phyloP scores from a whole-genome alignment of 2,113 vertebrate genomes.

The Nannospalax galili region DNA sequence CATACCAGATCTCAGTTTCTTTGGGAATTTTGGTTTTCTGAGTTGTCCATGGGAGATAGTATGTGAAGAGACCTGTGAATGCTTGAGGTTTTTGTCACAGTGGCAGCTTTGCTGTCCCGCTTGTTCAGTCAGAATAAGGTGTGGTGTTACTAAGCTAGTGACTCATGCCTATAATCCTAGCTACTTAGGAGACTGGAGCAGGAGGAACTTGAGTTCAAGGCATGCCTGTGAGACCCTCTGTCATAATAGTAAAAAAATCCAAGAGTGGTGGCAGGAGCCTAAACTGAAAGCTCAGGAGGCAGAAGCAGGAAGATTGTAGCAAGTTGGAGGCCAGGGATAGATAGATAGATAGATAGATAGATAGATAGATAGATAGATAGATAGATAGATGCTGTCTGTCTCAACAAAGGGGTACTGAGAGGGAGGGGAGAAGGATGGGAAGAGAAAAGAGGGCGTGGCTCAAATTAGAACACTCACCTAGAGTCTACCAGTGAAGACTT shows the following conservation, averaged over 20 bases:
- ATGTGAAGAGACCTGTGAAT: constrained; percentile 3
- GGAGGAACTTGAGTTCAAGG: neutral
- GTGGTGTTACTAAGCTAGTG: no score
- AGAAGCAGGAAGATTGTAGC: no score
- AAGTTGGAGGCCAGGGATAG: neutral
- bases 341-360: no score
- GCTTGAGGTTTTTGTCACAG: neutral
- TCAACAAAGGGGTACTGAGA: neutral
- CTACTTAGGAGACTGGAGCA: neutral
- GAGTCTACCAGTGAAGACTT: no score
- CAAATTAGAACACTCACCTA: no score
- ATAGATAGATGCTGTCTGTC: no score
- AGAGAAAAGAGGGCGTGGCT: no score
- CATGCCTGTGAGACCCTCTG: neutral
- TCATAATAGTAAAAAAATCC: neutral
- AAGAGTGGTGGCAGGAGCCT: no score
- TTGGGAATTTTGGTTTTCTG: neutral
- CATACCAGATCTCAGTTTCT: neutral
- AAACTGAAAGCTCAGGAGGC: no score
- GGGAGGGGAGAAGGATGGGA: no score
- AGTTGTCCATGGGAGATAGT: neutral
- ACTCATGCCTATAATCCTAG: neutral
- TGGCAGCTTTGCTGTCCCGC: neutral
- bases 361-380: no score
- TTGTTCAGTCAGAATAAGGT: neutral